A percentile compares a stretch with the other conserved stretches of the same genome.
Evolutionary conservation across 2,113 vertebrate species (phyloP).

Genomic region (Struthidea cinerea): DNA sequence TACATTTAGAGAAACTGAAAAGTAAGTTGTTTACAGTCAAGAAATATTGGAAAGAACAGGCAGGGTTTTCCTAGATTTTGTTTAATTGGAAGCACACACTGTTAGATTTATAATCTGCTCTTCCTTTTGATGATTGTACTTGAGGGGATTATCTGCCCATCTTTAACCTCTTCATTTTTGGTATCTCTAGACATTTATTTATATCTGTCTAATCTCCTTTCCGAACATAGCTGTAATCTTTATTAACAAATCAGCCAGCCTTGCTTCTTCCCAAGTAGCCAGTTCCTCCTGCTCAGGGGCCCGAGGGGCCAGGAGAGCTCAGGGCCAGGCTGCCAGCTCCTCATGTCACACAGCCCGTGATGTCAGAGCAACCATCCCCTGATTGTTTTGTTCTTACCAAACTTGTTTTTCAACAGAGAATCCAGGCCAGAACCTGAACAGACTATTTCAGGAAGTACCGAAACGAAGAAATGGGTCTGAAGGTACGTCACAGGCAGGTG

Average conservation of each 20-base stretch:
- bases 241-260: conserved; percentile 62
- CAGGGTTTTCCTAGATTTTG: conserved; percentile 15
- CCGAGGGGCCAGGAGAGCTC: background rate
- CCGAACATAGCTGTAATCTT: conserved; percentile 57
- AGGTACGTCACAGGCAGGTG: conserved; percentile 94
- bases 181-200: conserved; percentile 44
- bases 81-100: conserved; percentile 34
- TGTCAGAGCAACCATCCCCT: conserved; percentile 74
- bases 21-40: conserved; percentile 30
- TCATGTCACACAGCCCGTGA: conserved; percentile 71
- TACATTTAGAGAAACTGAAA: conserved; percentile 19
- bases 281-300: conserved; percentile 26
- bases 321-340: conserved; percentile 55
- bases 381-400: conserved; percentile 90
- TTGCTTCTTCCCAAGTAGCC: conserved; percentile 60
- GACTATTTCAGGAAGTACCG: conserved; percentile 97
- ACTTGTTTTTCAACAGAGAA: conserved; percentile 98
- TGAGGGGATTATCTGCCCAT: conserved; percentile 53
- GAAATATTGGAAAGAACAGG: conserved; percentile 11
- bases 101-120: conserved; percentile 26
- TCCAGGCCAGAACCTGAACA: conserved; percentile 98
- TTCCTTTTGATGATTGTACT: conserved; percentile 51
- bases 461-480: conserved; percentile 95
- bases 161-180: conserved; percentile 50
- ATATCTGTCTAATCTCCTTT: conserved; percentile 53